Evolutionary conservation across 2,113 vertebrate species (phyloP).

Genomic region (Conger conger): DNA sequence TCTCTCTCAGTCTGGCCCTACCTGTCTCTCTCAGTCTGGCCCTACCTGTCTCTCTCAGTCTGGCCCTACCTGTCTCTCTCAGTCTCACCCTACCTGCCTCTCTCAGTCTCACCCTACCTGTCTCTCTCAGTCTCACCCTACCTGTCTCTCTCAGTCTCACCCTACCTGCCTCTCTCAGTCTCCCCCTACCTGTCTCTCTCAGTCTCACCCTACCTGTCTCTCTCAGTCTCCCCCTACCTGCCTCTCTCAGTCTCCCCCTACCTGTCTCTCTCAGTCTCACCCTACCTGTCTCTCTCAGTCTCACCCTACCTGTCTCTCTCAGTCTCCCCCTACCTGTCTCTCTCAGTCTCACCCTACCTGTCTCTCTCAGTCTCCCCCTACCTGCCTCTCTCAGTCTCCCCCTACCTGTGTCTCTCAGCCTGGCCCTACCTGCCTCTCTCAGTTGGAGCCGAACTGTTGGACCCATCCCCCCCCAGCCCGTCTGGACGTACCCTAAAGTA

Average conservation of each 20-base stretch:
- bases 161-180: constrained; percentile 4
- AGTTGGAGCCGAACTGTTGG: constrained; percentile 10
- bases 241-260: constrained; percentile 25
- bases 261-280: too few relatives aligned
- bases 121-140: constrained; percentile 24
- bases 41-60: constrained; percentile 30
- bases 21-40: constrained; percentile 1
- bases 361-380: constrained; percentile 1
- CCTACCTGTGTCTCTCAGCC: constrained; percentile 1
- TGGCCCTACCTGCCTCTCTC: background rate
- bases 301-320: background rate
- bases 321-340: constrained; percentile 35
- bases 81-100: background rate
- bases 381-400: constrained; percentile 4
- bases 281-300: background rate
- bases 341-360: too few relatives aligned
- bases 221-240: constrained; percentile 2
- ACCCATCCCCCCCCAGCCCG: constrained; percentile 31
- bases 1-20: too few relatives aligned
- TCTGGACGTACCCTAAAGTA: constrained; percentile 29
- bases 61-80: constrained; percentile 29
- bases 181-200: constrained; percentile 37
- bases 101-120: constrained; percentile 7
- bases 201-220: background rate
- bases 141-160: too few relatives aligned